Conservation (phyloP, 2,888 invertebrate species). For the Ypsolopha scabrella region DNA sequence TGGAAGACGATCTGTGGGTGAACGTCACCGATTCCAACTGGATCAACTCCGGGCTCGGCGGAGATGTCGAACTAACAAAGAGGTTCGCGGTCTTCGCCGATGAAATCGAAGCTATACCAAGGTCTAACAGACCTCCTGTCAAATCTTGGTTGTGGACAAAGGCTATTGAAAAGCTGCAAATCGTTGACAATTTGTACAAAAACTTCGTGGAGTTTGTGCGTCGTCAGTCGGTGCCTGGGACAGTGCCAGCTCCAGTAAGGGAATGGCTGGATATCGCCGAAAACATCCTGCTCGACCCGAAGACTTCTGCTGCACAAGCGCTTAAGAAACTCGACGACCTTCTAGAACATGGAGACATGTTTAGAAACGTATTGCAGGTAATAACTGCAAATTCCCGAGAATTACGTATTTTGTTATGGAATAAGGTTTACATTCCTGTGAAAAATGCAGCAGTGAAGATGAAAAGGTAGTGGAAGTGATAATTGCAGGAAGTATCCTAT, state of each 20-base stretch:
- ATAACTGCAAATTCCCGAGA: neutral
- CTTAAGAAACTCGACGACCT: slow-evolving; percentile 71
- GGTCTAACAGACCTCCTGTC: slow-evolving; percentile 29
- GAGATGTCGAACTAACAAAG: slow-evolving; percentile 70
- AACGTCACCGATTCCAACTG: slow-evolving; percentile 50
- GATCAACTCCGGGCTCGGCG: slow-evolving; percentile 42
- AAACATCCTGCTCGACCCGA: slow-evolving; percentile 74
- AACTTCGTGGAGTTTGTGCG: slow-evolving; percentile 73
- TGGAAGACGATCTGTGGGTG: slow-evolving; percentile 67
- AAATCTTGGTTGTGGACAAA: slow-evolving; percentile 74
- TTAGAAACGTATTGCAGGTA: slow-evolving; percentile 77
- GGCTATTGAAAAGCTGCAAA: slow-evolving; percentile 70
- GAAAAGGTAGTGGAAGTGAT: neutral
- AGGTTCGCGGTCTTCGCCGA: slow-evolving; percentile 70
- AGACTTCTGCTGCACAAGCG: slow-evolving; percentile 66
- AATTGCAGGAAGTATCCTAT: neutral
- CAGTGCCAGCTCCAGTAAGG: slow-evolving; percentile 42
- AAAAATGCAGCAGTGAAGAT: neutral
- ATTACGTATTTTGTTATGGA: no score
- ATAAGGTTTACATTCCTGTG: no score
- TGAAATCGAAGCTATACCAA: slow-evolving; percentile 43
- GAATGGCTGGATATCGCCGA: slow-evolving; percentile 74
- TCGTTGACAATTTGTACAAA: slow-evolving; percentile 75
- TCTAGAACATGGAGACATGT: slow-evolving; percentile 74
- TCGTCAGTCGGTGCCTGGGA: slow-evolving; percentile 44